These are phyloP conservation scores for Apis florea DNA, from an alignment of 1,140 invertebrate genomes.

Conservation along the genomic window DNA sequence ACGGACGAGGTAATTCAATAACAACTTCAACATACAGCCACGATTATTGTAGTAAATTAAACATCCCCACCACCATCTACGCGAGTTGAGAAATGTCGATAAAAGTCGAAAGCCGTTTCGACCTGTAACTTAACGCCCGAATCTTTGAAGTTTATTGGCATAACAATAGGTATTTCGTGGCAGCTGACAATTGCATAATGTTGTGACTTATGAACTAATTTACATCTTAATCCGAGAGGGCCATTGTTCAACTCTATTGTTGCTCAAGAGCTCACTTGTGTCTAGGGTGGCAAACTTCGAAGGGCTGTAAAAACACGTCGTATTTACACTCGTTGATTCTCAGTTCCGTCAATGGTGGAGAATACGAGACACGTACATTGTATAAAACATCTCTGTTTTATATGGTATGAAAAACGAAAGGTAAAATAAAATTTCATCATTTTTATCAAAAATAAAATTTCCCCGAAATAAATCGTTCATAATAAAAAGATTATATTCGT, in stretches of 20 bases:
- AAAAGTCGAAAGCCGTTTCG: constrained; percentile 14
- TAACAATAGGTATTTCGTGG: constrained; percentile 54
- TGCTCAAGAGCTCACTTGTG: constrained; percentile 41
- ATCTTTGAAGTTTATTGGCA: constrained; percentile 61
- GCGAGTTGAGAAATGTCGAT: constrained; percentile 12
- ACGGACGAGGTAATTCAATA: background rate
- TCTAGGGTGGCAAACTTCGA: constrained; percentile 49
- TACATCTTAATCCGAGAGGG: constrained; percentile 67
- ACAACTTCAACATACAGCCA: background rate
- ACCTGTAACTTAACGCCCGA: constrained; percentile 4
- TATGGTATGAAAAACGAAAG: background rate
- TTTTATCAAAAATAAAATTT: no score
- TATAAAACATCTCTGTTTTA: background rate
- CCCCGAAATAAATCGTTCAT: no score
- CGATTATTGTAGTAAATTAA: background rate
- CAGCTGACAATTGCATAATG: constrained; percentile 64
- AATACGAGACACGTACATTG: background rate
- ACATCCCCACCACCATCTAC: background rate
- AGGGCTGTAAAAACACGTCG: constrained; percentile 25
- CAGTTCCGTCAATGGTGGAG: background rate
- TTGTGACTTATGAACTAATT: constrained; percentile 69
- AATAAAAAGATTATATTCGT: no score
- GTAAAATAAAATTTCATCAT: background rate
- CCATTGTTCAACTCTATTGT: constrained; percentile 67
- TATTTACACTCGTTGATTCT: constrained; percentile 43